A percentile compares a stretch with the other conserved stretches of the same genome.
Conservation (phyloP, 2,888 invertebrate genomes). For the Ephialtes manifestator region DNA sequence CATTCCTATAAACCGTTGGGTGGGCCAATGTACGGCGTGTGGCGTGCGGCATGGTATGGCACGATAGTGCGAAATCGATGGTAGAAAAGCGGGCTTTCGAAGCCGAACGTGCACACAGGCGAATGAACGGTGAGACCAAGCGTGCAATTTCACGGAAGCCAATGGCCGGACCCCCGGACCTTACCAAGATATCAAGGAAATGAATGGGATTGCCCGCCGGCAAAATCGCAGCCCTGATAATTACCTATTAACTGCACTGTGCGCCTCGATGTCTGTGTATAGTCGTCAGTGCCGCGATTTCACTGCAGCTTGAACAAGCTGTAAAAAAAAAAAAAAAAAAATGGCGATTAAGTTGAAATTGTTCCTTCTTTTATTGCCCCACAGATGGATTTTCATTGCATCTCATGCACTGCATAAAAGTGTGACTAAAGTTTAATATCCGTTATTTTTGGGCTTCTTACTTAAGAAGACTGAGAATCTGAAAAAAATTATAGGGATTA, state of each 20-base stretch:
- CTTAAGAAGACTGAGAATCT: too few relatives aligned
- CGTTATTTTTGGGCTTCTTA: too few relatives aligned
- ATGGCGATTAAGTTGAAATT: background rate
- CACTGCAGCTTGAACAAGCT: slow-evolving; percentile 21
- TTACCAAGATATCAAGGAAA: slow-evolving; percentile 84
- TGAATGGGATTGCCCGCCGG: slow-evolving; percentile 83
- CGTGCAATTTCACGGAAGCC: slow-evolving; percentile 72
- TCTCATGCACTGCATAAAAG: background rate
- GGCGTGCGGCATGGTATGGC: slow-evolving; percentile 66
- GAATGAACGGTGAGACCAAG: slow-evolving; percentile 58
- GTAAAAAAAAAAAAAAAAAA: slow-evolving; percentile 9
- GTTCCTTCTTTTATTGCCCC: background rate
- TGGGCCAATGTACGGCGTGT: slow-evolving; percentile 70
- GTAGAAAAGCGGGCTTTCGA: slow-evolving; percentile 80
- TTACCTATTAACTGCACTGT: slow-evolving; percentile 83
- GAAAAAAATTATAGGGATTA: too few relatives aligned
- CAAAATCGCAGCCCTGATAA: slow-evolving; percentile 82
- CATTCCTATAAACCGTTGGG: slow-evolving; percentile 49
- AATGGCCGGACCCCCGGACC: slow-evolving; percentile 68
- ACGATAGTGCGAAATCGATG: slow-evolving; percentile 80
- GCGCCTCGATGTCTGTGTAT: slow-evolving; percentile 67
- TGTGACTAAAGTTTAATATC: background rate
- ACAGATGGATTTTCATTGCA: background rate
- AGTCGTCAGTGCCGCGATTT: slow-evolving; percentile 40
- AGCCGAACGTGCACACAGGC: slow-evolving; percentile 67